Evolutionary conservation across 2,797 vertebrate species (phyloP).

Genomic region (Acipenser ruthenus): DNA sequence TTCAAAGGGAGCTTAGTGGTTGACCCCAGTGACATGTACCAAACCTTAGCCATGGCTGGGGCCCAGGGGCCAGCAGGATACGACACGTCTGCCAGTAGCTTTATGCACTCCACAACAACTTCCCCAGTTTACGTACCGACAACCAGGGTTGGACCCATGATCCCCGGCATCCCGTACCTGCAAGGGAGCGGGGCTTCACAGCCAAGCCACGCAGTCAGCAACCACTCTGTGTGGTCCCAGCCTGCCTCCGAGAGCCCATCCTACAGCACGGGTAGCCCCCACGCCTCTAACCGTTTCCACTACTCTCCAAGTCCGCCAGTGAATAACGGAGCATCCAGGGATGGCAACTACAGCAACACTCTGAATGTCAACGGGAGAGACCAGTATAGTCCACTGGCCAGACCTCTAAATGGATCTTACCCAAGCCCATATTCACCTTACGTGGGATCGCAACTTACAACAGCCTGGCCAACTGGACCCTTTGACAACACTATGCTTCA

Average conservation of each 20-base stretch:
- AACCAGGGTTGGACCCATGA: slow-evolving; percentile 82
- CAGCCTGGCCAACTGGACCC: slow-evolving; percentile 77
- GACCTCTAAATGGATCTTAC: slow-evolving; percentile 80
- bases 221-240: slow-evolving; percentile 84
- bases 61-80: slow-evolving; percentile 80
- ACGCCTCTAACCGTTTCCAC: slow-evolving; percentile 79
- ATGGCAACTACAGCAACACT: slow-evolving; percentile 64
- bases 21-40: slow-evolving; percentile 87
- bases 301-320: slow-evolving; percentile 86
- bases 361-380: slow-evolving; percentile 71
- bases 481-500: slow-evolving; percentile 95
- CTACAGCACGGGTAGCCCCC: slow-evolving; percentile 73
- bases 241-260: slow-evolving; percentile 83
- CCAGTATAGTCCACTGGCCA: slow-evolving; percentile 75
- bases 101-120: slow-evolving; percentile 88
- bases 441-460: slow-evolving; percentile 74
- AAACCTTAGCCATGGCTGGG: slow-evolving; percentile 83
- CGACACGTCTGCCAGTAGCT: slow-evolving; percentile 74
- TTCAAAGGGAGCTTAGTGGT: slow-evolving; percentile 76
- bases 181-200: slow-evolving; percentile 72
- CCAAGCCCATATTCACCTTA: slow-evolving; percentile 80
- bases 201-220: slow-evolving; percentile 68
- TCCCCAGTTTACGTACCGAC: slow-evolving; percentile 94
- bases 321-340: slow-evolving; percentile 75
- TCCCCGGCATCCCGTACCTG: slow-evolving; percentile 82